Conservation (phyloP, 2,888 invertebrate genomes). For the Arctia plantaginis region DNA sequence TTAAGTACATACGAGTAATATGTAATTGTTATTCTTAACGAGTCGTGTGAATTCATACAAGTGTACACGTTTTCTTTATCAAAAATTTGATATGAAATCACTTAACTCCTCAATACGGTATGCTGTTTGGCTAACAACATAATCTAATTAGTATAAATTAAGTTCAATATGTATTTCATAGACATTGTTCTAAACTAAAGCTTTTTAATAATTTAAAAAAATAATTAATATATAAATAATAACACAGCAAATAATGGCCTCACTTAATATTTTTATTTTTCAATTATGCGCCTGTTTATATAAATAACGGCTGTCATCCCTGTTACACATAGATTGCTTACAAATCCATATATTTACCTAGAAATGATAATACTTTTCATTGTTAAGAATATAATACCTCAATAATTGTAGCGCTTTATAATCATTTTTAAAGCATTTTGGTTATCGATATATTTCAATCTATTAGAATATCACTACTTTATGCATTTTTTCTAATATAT, state of each 20-base stretch:
- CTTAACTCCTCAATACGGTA: conserved; percentile 20
- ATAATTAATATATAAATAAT: too few species aligned
- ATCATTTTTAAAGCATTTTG: neutral
- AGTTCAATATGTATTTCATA: neutral
- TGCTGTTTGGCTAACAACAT: conserved; percentile 29
- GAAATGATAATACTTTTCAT: too few species aligned
- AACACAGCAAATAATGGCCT: too few species aligned
- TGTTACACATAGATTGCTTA: neutral
- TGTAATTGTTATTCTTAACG: conserved; percentile 27
- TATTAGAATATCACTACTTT: too few species aligned
- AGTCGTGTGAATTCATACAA: conserved; percentile 17
- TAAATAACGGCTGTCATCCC: too few species aligned
- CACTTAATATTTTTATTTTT: too few species aligned
- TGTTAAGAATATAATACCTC: neutral
- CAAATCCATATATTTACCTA: neutral
- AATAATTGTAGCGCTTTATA: neutral
- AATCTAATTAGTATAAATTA: neutral
- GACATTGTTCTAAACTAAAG: neutral
- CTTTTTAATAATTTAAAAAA: neutral
- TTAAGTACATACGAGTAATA: neutral
- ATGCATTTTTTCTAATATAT: too few species aligned
- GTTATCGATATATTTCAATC: neutral
- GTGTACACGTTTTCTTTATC: neutral
- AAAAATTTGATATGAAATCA: conserved; percentile 25
- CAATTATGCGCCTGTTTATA: too few species aligned